Evolutionary conservation across 2,113 vertebrate species (phyloP).

Genomic region (Zapornia atra): DNA sequence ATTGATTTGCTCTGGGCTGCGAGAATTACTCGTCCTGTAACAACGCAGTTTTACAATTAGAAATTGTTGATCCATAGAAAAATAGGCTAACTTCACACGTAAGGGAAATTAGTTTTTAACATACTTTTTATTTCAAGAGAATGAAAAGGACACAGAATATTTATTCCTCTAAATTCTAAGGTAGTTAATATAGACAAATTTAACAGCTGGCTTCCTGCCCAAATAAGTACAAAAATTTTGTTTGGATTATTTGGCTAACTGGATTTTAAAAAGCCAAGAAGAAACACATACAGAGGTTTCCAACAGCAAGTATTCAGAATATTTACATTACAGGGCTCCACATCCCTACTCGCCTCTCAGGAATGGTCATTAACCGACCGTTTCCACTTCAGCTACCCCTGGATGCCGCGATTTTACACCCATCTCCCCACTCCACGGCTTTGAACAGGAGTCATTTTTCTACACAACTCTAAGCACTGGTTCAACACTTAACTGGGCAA

Average conservation of each 20-base stretch:
- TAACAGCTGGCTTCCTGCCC: constrained; percentile 47
- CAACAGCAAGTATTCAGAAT: background rate
- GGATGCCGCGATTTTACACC: background rate
- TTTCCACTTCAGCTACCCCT: background rate
- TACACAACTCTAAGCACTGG: background rate
- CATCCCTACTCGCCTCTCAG: background rate
- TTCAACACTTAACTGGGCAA: background rate
- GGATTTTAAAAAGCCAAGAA: constrained; percentile 7
- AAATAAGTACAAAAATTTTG: constrained; percentile 35
- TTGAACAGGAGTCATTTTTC: background rate
- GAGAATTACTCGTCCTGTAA: constrained; percentile 63
- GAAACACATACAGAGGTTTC: background rate
- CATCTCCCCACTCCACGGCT: background rate
- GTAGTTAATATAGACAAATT: background rate
- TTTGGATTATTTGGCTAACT: constrained; percentile 23
- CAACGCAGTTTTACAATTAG: constrained; percentile 55
- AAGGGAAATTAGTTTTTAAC: background rate
- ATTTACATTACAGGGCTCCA: background rate
- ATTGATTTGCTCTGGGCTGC: constrained; percentile 45
- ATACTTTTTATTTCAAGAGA: background rate
- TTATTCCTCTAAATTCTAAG: constrained; percentile 47
- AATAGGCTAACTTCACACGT: constrained; percentile 22
- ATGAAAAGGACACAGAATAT: background rate
- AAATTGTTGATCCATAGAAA: constrained; percentile 23
- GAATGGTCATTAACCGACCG: background rate